Evolutionary conservation across 2,797 vertebrate species (phyloP).

Genomic region (Micrastur ruficollis): DNA sequence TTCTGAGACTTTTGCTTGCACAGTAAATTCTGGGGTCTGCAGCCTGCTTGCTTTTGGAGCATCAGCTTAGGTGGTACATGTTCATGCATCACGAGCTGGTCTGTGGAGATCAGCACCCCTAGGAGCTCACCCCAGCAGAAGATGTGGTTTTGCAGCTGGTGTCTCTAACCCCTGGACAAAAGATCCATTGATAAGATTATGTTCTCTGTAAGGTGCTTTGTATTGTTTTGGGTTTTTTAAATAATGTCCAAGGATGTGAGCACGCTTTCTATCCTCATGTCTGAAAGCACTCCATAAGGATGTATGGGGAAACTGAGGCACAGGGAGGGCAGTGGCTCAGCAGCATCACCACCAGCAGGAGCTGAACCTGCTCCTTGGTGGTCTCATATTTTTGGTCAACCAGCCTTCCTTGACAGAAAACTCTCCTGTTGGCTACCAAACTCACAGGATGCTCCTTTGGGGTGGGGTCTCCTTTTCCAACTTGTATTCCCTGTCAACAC

Average conservation of each 20-base stretch:
- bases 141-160: not conserved
- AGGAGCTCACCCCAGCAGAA: not conserved
- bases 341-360: not conserved
- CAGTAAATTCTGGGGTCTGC: not conserved
- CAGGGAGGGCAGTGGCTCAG: accelerated
- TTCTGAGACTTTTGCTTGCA: not conserved
- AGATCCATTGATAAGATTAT: not conserved
- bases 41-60: not conserved
- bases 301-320: constrained; percentile 15
- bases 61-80: accelerated
- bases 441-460: not conserved
- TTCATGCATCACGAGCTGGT: not conserved
- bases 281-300: not conserved
- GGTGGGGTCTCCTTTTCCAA: not conserved
- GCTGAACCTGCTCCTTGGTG: not conserved
- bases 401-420: not conserved
- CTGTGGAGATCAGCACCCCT: not conserved
- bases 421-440: not conserved
- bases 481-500: no score
- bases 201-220: not conserved
- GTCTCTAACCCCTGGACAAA: not conserved
- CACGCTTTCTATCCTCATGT: accelerated
- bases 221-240: not conserved
- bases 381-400: not conserved
- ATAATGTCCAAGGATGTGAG: not conserved